Percentiles rank a stretch among this genome's conserved stretches.
These are phyloP conservation scores for Erythrocebus patas DNA, from an alignment of 2,113 vertebrate genomes.

Conservation along the genomic window DNA sequence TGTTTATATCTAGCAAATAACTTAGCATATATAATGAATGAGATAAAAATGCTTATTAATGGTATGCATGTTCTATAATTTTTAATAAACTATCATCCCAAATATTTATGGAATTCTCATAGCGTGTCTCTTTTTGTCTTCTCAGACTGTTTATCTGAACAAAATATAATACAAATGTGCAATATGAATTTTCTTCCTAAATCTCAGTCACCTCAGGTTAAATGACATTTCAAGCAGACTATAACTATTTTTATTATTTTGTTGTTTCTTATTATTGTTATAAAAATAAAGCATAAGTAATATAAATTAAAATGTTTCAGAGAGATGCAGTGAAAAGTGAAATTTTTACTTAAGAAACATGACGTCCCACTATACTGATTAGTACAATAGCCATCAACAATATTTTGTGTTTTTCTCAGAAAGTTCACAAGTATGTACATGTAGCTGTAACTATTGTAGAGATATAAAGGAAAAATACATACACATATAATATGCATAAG, in stretches of 20 bases:
- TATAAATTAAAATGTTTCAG: background rate
- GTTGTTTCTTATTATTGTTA: background rate
- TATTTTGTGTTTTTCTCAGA: background rate
- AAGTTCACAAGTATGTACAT: background rate
- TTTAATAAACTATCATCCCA: background rate
- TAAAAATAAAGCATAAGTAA: background rate
- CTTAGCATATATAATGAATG: background rate
- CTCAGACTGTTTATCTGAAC: background rate
- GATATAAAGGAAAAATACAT: background rate
- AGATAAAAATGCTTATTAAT: background rate
- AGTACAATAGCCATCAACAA: background rate
- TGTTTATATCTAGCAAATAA: background rate
- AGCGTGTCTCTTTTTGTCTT: background rate
- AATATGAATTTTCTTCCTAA: background rate
- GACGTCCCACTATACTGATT: background rate
- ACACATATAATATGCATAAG: background rate
- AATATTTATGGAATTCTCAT: background rate
- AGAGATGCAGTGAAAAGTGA: background rate
- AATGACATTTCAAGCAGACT: background rate
- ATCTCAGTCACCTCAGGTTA: background rate
- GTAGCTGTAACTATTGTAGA: background rate
- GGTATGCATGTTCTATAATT: background rate
- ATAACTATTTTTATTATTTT: background rate
- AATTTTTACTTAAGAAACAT: background rate
- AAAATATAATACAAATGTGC: background rate